Percentiles rank a stretch among this genome's conserved stretches.
Evolutionary conservation across 2,888 invertebrate species (phyloP).

Genomic region (Ectropis crepuscularia): DNA sequence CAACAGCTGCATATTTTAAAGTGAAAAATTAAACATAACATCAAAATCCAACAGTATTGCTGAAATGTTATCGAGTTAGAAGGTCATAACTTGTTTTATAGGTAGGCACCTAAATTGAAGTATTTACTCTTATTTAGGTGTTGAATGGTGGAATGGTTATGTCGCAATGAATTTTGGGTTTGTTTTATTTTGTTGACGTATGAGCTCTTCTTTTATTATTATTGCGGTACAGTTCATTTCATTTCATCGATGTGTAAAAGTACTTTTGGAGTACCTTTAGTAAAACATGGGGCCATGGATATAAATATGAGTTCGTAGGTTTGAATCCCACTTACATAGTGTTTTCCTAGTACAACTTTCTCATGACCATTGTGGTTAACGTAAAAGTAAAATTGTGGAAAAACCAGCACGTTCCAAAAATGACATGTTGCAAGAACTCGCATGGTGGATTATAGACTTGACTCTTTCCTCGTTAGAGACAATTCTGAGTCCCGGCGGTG

Average conservation of each 20-base stretch:
- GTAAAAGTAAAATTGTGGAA: no score
- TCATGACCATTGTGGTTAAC: no score
- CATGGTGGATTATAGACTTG: no score
- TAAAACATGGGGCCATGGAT: not conserved
- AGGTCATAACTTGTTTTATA: constrained; percentile 14
- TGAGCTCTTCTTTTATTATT: constrained; percentile 25
- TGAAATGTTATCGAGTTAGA: not conserved
- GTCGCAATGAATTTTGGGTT: constrained; percentile 18
- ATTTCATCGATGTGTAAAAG: constrained; percentile 1
- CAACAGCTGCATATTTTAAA: not conserved
- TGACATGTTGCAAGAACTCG: no score
- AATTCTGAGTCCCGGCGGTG: no score
- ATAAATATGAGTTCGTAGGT: not conserved
- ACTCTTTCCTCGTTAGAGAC: no score
- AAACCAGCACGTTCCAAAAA: no score
- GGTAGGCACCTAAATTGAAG: constrained; percentile 1
- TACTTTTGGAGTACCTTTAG: not conserved
- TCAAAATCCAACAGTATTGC: not conserved
- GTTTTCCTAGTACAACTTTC: no score
- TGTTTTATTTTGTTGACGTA: constrained; percentile 26
- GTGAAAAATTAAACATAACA: not conserved
- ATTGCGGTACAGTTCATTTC: constrained; percentile 20
- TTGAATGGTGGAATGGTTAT: constrained; percentile 26
- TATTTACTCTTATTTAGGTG: constrained; percentile 8
- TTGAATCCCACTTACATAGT: no score